Base-by-base conservation (phyloP, 1,140 invertebrate species). In the Neuroterus valhalla region DNA sequence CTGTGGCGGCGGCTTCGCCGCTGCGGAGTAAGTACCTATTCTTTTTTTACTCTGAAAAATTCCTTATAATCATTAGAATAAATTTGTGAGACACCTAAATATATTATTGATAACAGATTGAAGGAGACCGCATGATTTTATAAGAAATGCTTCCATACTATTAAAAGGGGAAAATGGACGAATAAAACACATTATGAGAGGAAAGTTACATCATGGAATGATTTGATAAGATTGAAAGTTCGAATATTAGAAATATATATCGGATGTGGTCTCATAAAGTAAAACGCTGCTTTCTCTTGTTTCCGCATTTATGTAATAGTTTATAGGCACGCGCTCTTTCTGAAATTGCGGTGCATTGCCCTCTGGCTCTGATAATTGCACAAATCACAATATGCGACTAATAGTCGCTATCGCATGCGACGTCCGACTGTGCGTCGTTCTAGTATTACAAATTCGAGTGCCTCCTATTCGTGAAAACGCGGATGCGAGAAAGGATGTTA, bases 401-500 rank as follows among this genome's bases (percentile, higher is more conserved):
- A 62, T 31, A 62, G 55, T 62, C 55, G 19, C 52, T 15, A 31
- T 26, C 15, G 17, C 17, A n/a, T 8, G 23, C 6, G 31, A 38
- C 12, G 55, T 62, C 55, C 55, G 55, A 23, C 31, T n/a, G n/a
- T n/a, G n/a, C 21, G 26, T 23, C 31, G 55, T 38, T 55, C 52
- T 55, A 55, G 52, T 55, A 55, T 21, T 23, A 55, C 26, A 55
- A 68, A 45, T 45, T 74, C 75, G 71, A 78, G 50, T 72, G 76
- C 72, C 38, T 74, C 10, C 31, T 38, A 38, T 38, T 74, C 66
- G 66, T 80, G 31, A 48, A 74, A 66, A 78, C 43, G 69, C 70
- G 71, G 66, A 72, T 79, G 70, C 48, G 44, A 62, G 62, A 46
- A 69, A 80, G 70, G 77, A 81, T 77, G 70, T 77, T 84, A 82